phyloP scores from a whole-genome alignment of 2,797 vertebrate species.

The Podargus strigoides region DNA sequence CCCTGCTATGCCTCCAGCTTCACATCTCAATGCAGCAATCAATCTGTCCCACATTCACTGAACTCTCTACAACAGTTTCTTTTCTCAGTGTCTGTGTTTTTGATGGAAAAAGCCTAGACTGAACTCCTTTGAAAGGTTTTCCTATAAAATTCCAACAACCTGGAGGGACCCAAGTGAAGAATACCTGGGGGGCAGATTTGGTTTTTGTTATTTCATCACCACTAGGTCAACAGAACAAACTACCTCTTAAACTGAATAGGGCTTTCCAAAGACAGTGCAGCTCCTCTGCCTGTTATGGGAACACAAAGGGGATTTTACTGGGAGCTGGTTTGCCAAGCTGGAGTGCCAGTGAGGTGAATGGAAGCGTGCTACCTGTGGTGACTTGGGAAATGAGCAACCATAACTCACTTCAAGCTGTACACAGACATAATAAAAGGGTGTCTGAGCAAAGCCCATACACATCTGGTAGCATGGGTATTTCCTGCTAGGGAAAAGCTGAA shows the following conservation, averaged over 20 bases:
- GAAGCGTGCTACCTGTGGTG: not conserved
- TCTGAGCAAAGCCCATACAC: not conserved
- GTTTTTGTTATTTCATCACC: not conserved
- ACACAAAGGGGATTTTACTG: not conserved
- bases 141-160: not conserved
- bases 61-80: not conserved
- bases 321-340: not conserved
- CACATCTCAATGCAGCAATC: not conserved
- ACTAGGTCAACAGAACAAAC: not conserved
- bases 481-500: not conserved
- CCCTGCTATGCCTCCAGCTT: not conserved
- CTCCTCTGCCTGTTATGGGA: not conserved
- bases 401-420: not conserved
- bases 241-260: not conserved
- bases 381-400: not conserved
- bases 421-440: rapidly evolving
- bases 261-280: not conserved
- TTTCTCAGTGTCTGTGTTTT: not conserved
- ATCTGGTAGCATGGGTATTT: not conserved
- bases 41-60: not conserved
- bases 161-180: not conserved
- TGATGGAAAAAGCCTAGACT: not conserved
- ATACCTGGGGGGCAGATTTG: not conserved
- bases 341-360: not conserved
- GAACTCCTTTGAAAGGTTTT: not conserved